Evolutionary conservation across 2,797 vertebrate genomes (phyloP).

Genomic region (Heterohyrax brucei): DNA sequence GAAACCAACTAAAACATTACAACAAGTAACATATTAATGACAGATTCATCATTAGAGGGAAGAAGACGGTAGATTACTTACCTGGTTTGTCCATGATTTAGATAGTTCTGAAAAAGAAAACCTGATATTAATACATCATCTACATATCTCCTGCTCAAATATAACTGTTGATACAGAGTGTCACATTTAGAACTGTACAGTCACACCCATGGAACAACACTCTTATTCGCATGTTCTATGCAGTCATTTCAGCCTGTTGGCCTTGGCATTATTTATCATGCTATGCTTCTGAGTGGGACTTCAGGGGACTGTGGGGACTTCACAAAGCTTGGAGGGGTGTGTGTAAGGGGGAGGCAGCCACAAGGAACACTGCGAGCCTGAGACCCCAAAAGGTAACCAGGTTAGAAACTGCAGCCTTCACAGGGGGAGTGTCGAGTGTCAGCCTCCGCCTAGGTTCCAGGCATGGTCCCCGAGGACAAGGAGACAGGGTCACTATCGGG

Average conservation of each 20-base stretch:
- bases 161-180: background rate
- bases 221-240: background rate
- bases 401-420: background rate
- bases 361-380: background rate
- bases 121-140: background rate
- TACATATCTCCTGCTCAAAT: background rate
- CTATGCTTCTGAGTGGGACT: conserved; percentile 6
- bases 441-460: background rate
- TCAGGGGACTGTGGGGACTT: background rate
- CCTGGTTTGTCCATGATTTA: conserved; percentile 77
- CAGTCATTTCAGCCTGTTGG: background rate
- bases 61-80: conserved; percentile 80
- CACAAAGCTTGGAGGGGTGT: background rate
- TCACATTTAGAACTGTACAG: background rate
- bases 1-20: conserved; percentile 27
- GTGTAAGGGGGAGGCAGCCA: background rate
- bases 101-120: conserved; percentile 86
- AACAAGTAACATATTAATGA: background rate
- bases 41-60: background rate
- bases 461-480: background rate
- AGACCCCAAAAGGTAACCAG: background rate
- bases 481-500: background rate
- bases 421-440: background rate
- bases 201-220: background rate
- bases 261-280: background rate